Base-by-base conservation (phyloP, 2,888 invertebrate genomes). In the Limnephilus marmoratus region DNA sequence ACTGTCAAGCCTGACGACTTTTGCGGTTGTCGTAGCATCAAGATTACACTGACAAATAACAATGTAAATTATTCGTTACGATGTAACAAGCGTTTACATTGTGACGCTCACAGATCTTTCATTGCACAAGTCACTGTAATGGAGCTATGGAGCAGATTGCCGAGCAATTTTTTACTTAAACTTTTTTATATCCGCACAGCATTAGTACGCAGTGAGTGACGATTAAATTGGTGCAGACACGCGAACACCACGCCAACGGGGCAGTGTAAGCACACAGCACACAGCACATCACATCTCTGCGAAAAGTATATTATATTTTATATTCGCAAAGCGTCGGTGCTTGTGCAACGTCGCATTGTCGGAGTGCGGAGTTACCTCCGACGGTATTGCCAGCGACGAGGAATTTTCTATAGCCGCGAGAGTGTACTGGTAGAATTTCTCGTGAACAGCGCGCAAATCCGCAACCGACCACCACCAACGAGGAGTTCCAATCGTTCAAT, bases 371-470 rank as follows among this genome's bases (percentile, higher is more conserved):
- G 29, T 45, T 34, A 80, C 88, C 31, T 31, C 68, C 49, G 31
- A 87, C 87, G 13, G 31, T 87, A 34, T 80, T 12, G 80, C 80
- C 45, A 49, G 86, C 86, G 86, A 45, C 31, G 37, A 80, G 81
- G 88, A 89, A 89, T 89, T 89, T 89, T 89, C 88, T 89, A 34
- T n/a, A 37, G 80, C 81, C 4, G 80, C 88, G 88, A 89, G 88
- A 88, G 88, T 80, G 88, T 89, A 89, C 80, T 89, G 88, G 88
- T 89, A 89, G 81, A 89, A 89, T 37, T 80, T 89, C 88, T 89
- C 80, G 81, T 80, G 80, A 34, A 24, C 80, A 37, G 88, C 29
- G 37, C 37, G 68, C n/a, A 37, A 86, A 34, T 87, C 15, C 81
- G 41, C 37, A 31, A n/a, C 15, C 85, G 41, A 80, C 88, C 88